These are phyloP conservation scores for Panthera tigris DNA, from an alignment of 2,113 vertebrate genomes.

Conservation along the genomic window DNA sequence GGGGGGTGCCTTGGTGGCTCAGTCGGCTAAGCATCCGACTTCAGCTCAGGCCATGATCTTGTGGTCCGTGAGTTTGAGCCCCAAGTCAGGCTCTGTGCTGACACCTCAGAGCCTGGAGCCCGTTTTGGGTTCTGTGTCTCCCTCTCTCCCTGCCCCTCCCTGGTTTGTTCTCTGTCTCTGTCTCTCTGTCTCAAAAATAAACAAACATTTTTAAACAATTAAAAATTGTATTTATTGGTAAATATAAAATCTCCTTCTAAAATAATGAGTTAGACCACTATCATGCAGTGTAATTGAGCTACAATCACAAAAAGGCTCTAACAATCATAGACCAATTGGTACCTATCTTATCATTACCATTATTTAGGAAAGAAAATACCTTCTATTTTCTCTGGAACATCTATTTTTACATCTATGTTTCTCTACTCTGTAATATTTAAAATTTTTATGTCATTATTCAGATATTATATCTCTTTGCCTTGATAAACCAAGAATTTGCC, in stretches of 20 bases:
- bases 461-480: neutral
- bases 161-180: too few relatives aligned
- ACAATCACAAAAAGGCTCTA: neutral
- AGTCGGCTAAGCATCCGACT: too few relatives aligned
- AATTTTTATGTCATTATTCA: slow-evolving; percentile 2
- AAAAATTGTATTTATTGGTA: neutral
- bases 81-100: too few relatives aligned
- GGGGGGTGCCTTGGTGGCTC: neutral
- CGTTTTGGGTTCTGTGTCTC: too few relatives aligned
- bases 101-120: too few relatives aligned
- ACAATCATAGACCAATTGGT: slow-evolving; percentile 10
- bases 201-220: too few relatives aligned
- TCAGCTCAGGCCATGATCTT: too few relatives aligned
- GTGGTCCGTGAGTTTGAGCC: too few relatives aligned
- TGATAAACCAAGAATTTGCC: neutral
- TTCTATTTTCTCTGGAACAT: slow-evolving; percentile 20
- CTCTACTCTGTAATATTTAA: slow-evolving; percentile 11
- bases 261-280: neutral
- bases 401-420: slow-evolving; percentile 17
- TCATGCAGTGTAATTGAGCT: neutral
- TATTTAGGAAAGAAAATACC: slow-evolving; percentile 45
- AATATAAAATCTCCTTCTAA: neutral
- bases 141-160: too few relatives aligned
- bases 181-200: too few relatives aligned
- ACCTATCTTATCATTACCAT: neutral